Evolutionary conservation across 2,888 invertebrate species (phyloP).

Genomic region (Ophion slaviceki): DNA sequence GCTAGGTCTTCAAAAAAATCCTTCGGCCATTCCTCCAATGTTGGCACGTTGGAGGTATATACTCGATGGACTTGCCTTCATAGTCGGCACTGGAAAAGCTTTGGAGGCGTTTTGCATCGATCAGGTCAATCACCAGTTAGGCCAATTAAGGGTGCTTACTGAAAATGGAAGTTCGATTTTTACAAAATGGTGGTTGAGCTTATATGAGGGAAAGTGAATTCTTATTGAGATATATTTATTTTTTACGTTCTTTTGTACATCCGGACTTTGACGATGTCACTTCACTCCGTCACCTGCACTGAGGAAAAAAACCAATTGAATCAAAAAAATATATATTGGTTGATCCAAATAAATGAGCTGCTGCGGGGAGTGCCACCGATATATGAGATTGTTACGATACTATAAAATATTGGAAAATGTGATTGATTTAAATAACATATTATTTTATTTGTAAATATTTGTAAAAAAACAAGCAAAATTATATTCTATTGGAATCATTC

Average conservation of each 20-base stretch:
- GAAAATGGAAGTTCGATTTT: not conserved
- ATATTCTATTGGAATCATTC: no score
- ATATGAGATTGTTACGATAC: no score
- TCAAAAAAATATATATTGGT: no score
- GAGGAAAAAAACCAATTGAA: no score
- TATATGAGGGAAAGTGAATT: not conserved
- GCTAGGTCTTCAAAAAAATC: constrained; percentile 18
- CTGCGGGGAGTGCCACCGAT: no score
- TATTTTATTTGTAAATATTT: no score
- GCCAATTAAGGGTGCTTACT: not conserved
- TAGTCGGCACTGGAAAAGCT: no score
- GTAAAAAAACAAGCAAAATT: no score
- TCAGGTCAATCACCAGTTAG: not conserved
- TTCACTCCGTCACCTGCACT: not conserved
- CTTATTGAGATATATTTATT: not conserved
- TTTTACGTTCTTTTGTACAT: not conserved
- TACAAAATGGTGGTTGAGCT: not conserved
- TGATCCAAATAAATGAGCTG: no score
- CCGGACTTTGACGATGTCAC: not conserved
- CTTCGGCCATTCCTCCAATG: not conserved
- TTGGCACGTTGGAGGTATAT: not conserved
- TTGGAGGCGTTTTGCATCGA: not conserved
- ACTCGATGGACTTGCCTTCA: not conserved
- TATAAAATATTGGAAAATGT: no score
- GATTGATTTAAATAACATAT: no score